Evolutionary conservation across 2,797 vertebrate species (phyloP).

Genomic region (Sebastes minor): DNA sequence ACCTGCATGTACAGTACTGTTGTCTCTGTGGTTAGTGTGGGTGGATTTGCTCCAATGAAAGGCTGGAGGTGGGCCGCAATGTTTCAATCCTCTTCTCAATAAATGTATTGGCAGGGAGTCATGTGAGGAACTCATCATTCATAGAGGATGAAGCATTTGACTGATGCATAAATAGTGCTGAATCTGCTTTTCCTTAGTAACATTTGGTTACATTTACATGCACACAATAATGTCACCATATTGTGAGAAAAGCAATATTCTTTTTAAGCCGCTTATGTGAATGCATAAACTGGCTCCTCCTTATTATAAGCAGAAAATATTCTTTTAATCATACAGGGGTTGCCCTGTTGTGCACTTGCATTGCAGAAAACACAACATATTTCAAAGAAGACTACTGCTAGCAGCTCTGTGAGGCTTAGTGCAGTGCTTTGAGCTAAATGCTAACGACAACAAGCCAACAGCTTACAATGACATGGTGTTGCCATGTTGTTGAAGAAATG

Average conservation of each 20-base stretch:
- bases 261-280: slow-evolving; percentile 5
- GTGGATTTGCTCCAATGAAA: background rate
- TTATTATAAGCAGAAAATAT: background rate
- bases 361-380: background rate
- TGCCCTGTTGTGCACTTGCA: background rate
- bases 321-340: background rate
- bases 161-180: background rate
- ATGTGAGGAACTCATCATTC: background rate
- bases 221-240: background rate
- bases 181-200: background rate
- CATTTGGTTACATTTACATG: background rate
- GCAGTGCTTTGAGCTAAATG: background rate
- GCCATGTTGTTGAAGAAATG: background rate
- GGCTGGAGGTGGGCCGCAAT: background rate
- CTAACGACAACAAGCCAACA: background rate
- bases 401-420: background rate
- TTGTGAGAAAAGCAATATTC: background rate
- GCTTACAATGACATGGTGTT: background rate
- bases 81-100: background rate
- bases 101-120: background rate
- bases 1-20: background rate
- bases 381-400: background rate
- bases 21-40: background rate
- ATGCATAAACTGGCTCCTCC: background rate
- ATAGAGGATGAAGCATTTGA: background rate